Evolutionary conservation across 2,797 vertebrate genomes (phyloP).

Genomic region (Enteromius thamalakanensis): DNA sequence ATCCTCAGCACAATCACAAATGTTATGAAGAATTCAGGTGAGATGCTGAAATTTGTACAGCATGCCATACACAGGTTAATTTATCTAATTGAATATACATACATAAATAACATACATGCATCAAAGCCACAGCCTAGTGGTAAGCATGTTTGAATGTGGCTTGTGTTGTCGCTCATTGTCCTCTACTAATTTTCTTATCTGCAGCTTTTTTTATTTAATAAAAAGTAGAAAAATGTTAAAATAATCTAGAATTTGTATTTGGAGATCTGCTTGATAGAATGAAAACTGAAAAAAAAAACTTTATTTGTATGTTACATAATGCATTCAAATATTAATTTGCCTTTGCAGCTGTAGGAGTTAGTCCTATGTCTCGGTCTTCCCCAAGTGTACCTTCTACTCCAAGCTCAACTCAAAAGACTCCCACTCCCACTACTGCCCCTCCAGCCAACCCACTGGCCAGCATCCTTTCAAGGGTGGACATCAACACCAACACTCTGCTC

Average conservation of each 20-base stretch:
- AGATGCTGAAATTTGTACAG: conserved; percentile 61
- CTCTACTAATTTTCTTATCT: neutral
- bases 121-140: neutral
- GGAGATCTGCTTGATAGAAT: neutral
- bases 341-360: conserved; percentile 72
- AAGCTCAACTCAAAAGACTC: conserved; percentile 69
- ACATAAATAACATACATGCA: too few relatives aligned
- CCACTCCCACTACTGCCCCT: conserved; percentile 68
- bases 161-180: neutral
- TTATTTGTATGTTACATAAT: neutral
- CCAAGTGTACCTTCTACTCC: conserved; percentile 61
- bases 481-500: conserved; percentile 89
- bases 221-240: neutral
- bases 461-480: conserved; percentile 91
- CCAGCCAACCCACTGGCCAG: conserved; percentile 83
- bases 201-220: neutral
- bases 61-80: neutral
- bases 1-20: conserved; percentile 92
- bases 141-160: conserved; percentile 2
- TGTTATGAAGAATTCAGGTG: conserved; percentile 92
- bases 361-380: conserved; percentile 78
- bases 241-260: neutral
- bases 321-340: neutral
- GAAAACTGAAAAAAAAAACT: neutral
- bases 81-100: neutral